Evolutionary conservation across 2,113 vertebrate genomes (phyloP), one percentile per base, ranked within the genome.

Genomic region (Callaeas wilsoni): DNA sequence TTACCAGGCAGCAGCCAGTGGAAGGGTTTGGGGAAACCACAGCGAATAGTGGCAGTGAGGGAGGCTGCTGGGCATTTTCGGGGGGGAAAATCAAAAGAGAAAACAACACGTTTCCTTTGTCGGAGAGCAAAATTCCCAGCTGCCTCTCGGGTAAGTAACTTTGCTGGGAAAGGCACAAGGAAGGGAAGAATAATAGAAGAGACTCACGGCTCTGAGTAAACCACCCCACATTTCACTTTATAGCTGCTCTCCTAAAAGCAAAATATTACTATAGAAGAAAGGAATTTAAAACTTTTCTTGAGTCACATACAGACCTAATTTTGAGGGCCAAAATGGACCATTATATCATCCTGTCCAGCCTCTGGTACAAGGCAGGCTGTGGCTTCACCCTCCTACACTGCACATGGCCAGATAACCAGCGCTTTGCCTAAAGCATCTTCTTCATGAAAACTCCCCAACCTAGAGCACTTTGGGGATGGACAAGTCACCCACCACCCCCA

Each of bases 241-340:
- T 1, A 56, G 41, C 65, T 26, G 15, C 22, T 21, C 8, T 37
- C 75, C 42, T 59, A 46, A 65, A 86, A 80, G 42, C 27, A 64
- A 93, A 89, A 46, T 78, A 81, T 59, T 86, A 75, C 71, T 44
- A 6, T 17, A 73, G 85, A 63, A 86, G 85, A 93, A 94, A 71
- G 55, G 79, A 88, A 95, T 84, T 78, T 47, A 26, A 84, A 88
- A 32, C 49, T 87, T 86, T 12, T 44, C 76, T 75, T 4, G 3
- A 62, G 44, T 82, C 57, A 41, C 13, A 13, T 13, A 52, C n/a
- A 57, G 44, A 63, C 20, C 16, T 75, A 41, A 44, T 56, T 93
- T 82, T 44, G 39, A 71, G 57, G 46, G 70, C 44, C 60, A 78
- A 63, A 94, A 64, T 4, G 33, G 47, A 41, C 26, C 22, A 11